phyloP scores from a whole-genome alignment of 2,113 vertebrate genomes.

The Xiphophorus maculatus region DNA sequence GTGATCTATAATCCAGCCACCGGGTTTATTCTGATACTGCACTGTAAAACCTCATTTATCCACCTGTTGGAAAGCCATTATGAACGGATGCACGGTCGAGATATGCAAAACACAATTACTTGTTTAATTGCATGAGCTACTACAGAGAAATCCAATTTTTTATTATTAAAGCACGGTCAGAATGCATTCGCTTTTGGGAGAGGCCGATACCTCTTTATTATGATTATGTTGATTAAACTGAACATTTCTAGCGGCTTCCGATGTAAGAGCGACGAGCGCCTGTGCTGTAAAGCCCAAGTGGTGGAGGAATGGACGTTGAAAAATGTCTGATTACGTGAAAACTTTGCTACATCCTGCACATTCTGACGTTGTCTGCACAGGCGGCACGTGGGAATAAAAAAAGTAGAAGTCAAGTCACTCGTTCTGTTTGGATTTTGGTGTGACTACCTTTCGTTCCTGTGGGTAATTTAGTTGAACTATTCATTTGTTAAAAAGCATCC shows the following conservation, averaged over 20 bases:
- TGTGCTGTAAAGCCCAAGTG: too few species aligned
- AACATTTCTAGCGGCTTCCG: neutral
- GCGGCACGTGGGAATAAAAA: neutral
- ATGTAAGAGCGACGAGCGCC: too few species aligned
- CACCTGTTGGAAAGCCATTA: slow-evolving; percentile 13
- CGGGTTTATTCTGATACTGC: slow-evolving; percentile 5
- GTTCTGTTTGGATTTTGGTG: neutral
- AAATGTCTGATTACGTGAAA: neutral
- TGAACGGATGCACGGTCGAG: slow-evolving; percentile 5
- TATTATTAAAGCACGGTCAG: neutral
- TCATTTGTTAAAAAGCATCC: neutral
- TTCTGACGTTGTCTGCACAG: neutral
- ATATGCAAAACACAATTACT: slow-evolving; percentile 16
- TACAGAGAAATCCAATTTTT: slow-evolving; percentile 11
- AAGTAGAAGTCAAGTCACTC: neutral
- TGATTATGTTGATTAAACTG: neutral
- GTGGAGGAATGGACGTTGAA: neutral
- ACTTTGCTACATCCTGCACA: neutral
- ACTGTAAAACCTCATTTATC: neutral
- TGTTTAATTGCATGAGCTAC: slow-evolving; percentile 1
- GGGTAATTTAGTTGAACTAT: neutral
- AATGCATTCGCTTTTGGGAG: neutral
- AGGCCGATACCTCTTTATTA: neutral
- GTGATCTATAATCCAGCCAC: slow-evolving; percentile 15
- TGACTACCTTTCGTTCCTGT: neutral